phyloP scores from a whole-genome alignment of 2,113 vertebrate species.

The Coptodon rendalli region DNA sequence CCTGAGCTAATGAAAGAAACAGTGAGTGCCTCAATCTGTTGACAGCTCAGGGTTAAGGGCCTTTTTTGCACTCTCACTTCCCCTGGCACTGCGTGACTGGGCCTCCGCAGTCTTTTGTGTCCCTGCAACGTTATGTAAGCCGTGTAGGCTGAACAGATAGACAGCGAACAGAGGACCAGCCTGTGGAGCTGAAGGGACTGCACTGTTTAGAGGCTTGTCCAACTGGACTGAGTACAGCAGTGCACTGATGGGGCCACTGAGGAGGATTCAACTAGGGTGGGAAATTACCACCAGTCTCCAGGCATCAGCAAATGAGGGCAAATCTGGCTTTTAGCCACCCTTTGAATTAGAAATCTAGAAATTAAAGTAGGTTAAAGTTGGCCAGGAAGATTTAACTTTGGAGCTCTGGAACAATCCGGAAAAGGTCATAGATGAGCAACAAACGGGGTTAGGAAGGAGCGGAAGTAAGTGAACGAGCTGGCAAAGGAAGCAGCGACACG shows the following conservation, averaged over 20 bases:
- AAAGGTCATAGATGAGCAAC: background rate
- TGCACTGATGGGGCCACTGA: slow-evolving; percentile 15
- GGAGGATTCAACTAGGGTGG: slow-evolving; percentile 31
- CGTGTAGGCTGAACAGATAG: slow-evolving; percentile 31
- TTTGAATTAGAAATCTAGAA: background rate
- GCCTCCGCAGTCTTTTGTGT: slow-evolving; percentile 47
- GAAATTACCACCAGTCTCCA: background rate
- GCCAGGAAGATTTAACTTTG: background rate
- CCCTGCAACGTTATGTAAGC: slow-evolving; percentile 48
- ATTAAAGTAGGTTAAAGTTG: background rate
- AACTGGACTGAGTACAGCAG: slow-evolving; percentile 36
- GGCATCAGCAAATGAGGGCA: background rate
- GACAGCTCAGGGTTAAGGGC: slow-evolving; percentile 30
- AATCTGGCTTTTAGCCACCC: background rate
- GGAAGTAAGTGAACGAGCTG: slow-evolving; percentile 12
- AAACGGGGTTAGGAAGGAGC: background rate
- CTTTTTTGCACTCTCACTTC: slow-evolving; percentile 48
- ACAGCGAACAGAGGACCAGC: slow-evolving; percentile 36
- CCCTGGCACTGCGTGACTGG: slow-evolving; percentile 32
- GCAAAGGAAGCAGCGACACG: background rate
- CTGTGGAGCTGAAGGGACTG: slow-evolving; percentile 47
- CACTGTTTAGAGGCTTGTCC: slow-evolving; percentile 46
- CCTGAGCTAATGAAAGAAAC: background rate
- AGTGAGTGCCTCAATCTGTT: slow-evolving; percentile 4
- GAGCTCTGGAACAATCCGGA: background rate